A percentile compares a stretch with the other conserved stretches of the same genome.
These are phyloP conservation scores for Gambusia holbrooki DNA, from an alignment of 2,113 vertebrate species.

Conservation along the genomic window DNA sequence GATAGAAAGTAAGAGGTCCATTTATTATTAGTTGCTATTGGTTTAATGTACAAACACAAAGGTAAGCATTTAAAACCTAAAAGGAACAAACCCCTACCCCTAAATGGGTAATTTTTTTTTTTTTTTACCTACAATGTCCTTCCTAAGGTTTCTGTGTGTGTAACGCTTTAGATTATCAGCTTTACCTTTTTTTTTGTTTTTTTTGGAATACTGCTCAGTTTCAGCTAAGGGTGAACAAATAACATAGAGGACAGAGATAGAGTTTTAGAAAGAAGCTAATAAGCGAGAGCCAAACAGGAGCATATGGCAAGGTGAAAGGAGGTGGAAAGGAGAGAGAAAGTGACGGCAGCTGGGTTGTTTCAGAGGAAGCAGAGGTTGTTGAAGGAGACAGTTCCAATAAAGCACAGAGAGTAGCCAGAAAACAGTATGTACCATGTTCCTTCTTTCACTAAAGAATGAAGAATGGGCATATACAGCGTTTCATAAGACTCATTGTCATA, in stretches of 20 bases:
- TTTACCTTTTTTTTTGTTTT: conserved; percentile 15
- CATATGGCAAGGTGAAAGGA: conserved; percentile 18
- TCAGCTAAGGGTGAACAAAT: conserved; percentile 11
- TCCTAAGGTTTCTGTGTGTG: neutral
- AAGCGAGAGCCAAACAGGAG: conserved; percentile 20
- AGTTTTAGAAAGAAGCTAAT: neutral
- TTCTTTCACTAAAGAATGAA: too few relatives aligned
- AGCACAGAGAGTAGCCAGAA: conserved; percentile 23
- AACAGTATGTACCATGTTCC: neutral
- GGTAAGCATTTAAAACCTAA: neutral
- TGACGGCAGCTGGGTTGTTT: conserved; percentile 14
- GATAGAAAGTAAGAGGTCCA: neutral
- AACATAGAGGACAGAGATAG: conserved; percentile 4
- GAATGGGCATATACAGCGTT: neutral
- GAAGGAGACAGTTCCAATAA: conserved; percentile 21
- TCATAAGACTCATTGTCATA: neutral
- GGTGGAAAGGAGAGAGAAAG: conserved; percentile 15
- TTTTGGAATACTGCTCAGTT: conserved; percentile 30
- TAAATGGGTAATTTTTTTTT: neutral
- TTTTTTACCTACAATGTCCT: neutral
- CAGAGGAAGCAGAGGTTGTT: conserved; percentile 11
- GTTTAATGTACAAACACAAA: too few relatives aligned
- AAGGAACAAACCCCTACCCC: neutral
- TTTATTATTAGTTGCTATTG: neutral
- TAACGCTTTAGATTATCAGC: conserved; percentile 45